A percentile compares a stretch with the other conserved stretches of the same genome.
Conservation (phyloP, 1,140 invertebrate species). For the Cryptotermes secundus region DNA sequence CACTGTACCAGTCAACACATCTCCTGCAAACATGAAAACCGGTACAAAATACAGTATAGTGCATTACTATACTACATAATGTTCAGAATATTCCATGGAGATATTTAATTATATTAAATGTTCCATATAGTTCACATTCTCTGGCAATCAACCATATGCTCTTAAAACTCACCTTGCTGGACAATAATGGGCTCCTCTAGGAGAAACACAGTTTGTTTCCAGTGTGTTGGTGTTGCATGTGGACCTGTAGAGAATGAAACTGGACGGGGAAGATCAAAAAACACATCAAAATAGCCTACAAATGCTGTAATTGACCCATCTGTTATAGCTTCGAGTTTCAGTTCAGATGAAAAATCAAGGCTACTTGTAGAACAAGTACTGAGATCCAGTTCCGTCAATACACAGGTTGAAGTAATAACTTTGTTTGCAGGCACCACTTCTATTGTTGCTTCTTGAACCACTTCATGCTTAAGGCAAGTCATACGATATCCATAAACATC, state of each 20-base stretch:
- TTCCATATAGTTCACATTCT: too few species aligned
- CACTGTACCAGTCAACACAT: slow-evolving; percentile 62
- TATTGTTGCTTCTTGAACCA: slow-evolving; percentile 85
- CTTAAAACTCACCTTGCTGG: slow-evolving; percentile 59
- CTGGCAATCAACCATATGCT: too few species aligned
- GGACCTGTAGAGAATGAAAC: slow-evolving; percentile 76
- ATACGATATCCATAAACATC: slow-evolving; percentile 98
- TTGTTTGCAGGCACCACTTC: slow-evolving; percentile 76
- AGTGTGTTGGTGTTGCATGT: slow-evolving; percentile 78
- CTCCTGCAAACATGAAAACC: slow-evolving; percentile 49
- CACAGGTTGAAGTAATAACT: slow-evolving; percentile 70
- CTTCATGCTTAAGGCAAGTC: slow-evolving; percentile 88
- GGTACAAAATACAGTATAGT: too few species aligned
- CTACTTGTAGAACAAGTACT: slow-evolving; percentile 78
- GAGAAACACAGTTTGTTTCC: slow-evolving; percentile 97
- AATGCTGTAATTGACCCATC: slow-evolving; percentile 82
- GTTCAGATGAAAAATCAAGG: slow-evolving; percentile 76
- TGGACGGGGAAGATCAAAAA: slow-evolving; percentile 71
- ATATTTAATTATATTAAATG: too few species aligned
- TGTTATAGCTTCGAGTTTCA: slow-evolving; percentile 67
- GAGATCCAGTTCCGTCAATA: slow-evolving; percentile 74
- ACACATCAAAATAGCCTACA: slow-evolving; percentile 91
- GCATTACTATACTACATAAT: too few species aligned
- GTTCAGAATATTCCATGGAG: too few species aligned
- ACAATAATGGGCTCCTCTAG: slow-evolving; percentile 71